A percentile compares a stretch with the other conserved stretches of the same genome.
Conservation (phyloP, 2,888 invertebrate species). For the Abrostola triplasia region DNA sequence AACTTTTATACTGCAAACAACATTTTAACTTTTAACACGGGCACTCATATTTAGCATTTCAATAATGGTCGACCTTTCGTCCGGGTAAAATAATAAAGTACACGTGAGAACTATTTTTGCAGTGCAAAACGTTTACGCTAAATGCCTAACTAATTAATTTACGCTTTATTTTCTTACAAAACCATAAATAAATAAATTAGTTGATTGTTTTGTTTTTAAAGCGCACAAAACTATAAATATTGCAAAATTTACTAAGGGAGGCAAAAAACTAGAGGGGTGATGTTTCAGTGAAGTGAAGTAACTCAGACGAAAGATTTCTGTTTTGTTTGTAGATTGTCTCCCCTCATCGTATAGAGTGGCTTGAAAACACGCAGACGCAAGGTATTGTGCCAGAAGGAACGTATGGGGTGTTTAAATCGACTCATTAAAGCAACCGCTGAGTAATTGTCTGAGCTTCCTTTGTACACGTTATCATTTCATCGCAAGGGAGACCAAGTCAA, state of each 20-base stretch:
- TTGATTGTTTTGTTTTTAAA: too few relatives aligned
- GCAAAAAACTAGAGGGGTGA: slow-evolving; percentile 49
- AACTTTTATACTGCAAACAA: slow-evolving; percentile 55
- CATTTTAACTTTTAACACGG: slow-evolving; percentile 45
- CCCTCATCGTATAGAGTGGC: slow-evolving; percentile 74
- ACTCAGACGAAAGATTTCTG: slow-evolving; percentile 78
- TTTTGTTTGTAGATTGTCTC: slow-evolving; percentile 79
- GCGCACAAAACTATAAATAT: slow-evolving; percentile 13
- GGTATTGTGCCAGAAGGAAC: slow-evolving; percentile 74
- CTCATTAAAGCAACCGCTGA: slow-evolving; percentile 73
- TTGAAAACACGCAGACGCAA: slow-evolving; percentile 69
- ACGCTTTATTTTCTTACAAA: too few relatives aligned
- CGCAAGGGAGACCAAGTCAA: slow-evolving; percentile 51
- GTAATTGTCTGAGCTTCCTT: slow-evolving; percentile 73
- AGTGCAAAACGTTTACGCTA: neutral
- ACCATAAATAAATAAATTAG: too few relatives aligned
- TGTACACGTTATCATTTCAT: slow-evolving; percentile 65
- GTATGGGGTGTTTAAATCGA: slow-evolving; percentile 78
- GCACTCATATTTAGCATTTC: slow-evolving; percentile 37
- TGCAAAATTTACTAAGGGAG: slow-evolving; percentile 7
- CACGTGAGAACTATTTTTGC: slow-evolving; percentile 16
- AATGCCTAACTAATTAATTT: too few relatives aligned
- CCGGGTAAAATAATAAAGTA: slow-evolving; percentile 35
- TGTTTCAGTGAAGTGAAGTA: slow-evolving; percentile 68
- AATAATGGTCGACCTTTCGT: slow-evolving; percentile 25